Base-by-base conservation (phyloP, 2,888 invertebrate genomes). In the Trichogramma dendrolimi region DNA sequence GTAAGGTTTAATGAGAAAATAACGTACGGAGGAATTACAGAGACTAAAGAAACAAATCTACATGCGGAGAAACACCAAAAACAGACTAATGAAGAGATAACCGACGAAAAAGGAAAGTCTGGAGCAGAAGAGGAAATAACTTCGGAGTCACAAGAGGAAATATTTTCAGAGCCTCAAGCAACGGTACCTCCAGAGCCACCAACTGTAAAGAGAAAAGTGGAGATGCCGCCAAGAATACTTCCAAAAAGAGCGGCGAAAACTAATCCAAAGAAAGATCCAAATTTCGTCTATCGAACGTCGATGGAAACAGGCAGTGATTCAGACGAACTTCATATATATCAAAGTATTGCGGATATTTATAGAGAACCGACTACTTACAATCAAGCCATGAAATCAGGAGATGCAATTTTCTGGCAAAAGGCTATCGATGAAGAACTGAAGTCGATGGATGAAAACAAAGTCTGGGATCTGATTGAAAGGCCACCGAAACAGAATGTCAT, bases 401-500 rank as follows among this genome's bases (percentile, higher is more conserved):
- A 65, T 4, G 46, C 46, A 44, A 8, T n/a, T 1, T 3, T 48
- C 4, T 64, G 65, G 64, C 5, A 41, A 48, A n/a, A 46, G 7
- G 66, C 66, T 4, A 55, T 68, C 1, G 50, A 63, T 11, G 62
- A 65, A 6, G 65, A 68, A 47, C 41, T 67, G 7, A 53, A 49
- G 4, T 67, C 66, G 6, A 61, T 67, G 55, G 27, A 57, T 8
- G 44, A 63, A 38, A 67, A 68, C 46, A 46, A 66, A 48, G 67
- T 67, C 5, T 67, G 65, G 64, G 48, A 46, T 40, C n/a, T 62
- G 3, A 59, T 64, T 0, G 60, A 50, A 61, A 59, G 55, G 60
- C 5, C 11, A 11, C n/a, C 27, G 49, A 44, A 48, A 11, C 49
- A 48, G 8, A 62, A 66, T n/a, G 50, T 67, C 3, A 60, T 67